Conservation (phyloP, 1,140 invertebrate genomes). For the Drosophila sp. region DNA sequence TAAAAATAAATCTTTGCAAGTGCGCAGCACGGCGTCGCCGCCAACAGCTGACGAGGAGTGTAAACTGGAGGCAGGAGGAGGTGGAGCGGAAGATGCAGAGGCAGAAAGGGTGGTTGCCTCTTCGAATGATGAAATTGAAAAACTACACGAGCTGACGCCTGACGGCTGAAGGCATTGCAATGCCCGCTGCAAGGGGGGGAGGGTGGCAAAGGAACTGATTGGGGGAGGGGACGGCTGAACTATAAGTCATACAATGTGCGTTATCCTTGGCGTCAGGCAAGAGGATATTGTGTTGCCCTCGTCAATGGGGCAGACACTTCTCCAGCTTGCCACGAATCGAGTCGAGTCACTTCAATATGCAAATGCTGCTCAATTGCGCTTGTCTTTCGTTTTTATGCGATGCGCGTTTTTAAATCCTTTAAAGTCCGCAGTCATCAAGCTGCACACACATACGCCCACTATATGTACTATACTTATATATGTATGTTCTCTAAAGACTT, state of each 20-base stretch:
- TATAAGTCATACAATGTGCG: constrained; percentile 78
- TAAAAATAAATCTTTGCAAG: constrained; percentile 81
- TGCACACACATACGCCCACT: constrained; percentile 1
- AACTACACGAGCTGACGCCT: constrained; percentile 42
- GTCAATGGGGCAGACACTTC: neutral
- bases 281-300: constrained; percentile 29
- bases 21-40: constrained; percentile 72
- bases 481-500: constrained; percentile 44
- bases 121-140: constrained; percentile 76
- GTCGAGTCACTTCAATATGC: constrained; percentile 73
- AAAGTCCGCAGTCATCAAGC: constrained; percentile 48
- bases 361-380: constrained; percentile 79
- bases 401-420: constrained; percentile 46
- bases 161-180: constrained; percentile 29
- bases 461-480: neutral
- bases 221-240: constrained; percentile 9
- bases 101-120: constrained; percentile 1
- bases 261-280: constrained; percentile 64
- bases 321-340: constrained; percentile 1
- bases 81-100: neutral
- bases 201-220: too few species aligned
- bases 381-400: constrained; percentile 67
- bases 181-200: neutral
- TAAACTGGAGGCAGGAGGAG: neutral
- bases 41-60: constrained; percentile 70